Base-by-base conservation (phyloP, 2,113 vertebrate genomes). In the Mixornis gularis region DNA sequence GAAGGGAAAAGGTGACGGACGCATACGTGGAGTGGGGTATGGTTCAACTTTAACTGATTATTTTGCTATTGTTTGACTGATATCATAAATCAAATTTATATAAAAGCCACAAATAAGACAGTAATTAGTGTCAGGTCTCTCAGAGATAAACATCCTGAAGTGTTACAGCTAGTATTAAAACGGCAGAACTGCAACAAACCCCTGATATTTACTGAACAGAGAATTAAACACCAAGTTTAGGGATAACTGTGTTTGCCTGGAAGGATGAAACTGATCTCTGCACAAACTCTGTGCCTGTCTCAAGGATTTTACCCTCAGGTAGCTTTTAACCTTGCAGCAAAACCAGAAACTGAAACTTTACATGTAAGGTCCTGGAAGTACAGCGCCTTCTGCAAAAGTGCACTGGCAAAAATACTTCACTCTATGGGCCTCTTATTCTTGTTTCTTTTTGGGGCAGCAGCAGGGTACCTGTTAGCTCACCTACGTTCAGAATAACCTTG, bases 1-100 rank as follows among this genome's bases (percentile, higher is more conserved):
- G 7, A 66, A 90, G 40, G 76, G 82, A 80, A 96, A 95, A 95
- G 69, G 38, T 91, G 79, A 77, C 6, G 13, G 72, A 82, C 69
- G 55, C 30, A 17, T 40, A 60, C 0, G 1, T 18, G 43, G 34
- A 49, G 51, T 46, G 51, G 34, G 22, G 51, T 24, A 65, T 1
- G 5, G 77, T 55, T 81, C 77, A 71, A 11, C n/a, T 79, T 43
- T 52, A 74, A 71, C 26, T 51, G 22, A 76, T 76, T 81, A 48
- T 83, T 90, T 88, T 83, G 64, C 43, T 30, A 8, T 51, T 55
- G 30, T 26, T 74, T 89, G 27, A 46, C 21, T 66, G 76, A 78
- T 0, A 1, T 2, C 10, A 30, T 59, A 48, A 68, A 86, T 66
- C 72, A 84, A 48, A 7, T n/a, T 66, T 6, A 79, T 58, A 59